A percentile compares a stretch with the other conserved stretches of the same genome.
phyloP scores from a whole-genome alignment of 1,140 invertebrate species.

The Pararge aegeria region DNA sequence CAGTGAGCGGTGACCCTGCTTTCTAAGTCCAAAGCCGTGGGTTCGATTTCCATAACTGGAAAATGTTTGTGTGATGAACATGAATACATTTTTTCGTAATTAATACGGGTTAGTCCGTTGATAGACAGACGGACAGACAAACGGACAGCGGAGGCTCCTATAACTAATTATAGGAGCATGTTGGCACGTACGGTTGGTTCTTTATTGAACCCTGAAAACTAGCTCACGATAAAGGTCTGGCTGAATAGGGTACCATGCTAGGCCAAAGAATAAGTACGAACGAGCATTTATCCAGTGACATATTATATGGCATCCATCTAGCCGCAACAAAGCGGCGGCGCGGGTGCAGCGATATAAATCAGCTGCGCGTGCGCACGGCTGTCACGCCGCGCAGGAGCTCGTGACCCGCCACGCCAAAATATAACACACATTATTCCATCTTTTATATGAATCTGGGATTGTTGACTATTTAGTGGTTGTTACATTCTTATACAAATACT shows the following conservation, averaged over 20 bases:
- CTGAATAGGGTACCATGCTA: not conserved
- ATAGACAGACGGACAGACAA: no score
- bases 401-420: constrained; percentile 23
- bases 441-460: constrained; percentile 12
- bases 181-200: no score
- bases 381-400: constrained; percentile 36
- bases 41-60: no score
- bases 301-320: constrained; percentile 37
- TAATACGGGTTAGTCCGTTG: no score
- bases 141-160: no score
- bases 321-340: constrained; percentile 34
- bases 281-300: constrained; percentile 35
- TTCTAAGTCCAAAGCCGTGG: no score
- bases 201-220: no score
- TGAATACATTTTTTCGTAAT: no score
- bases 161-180: no score
- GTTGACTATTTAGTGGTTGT: not conserved
- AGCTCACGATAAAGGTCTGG: not conserved
- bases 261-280: constrained; percentile 24
- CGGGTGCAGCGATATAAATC: constrained; percentile 35
- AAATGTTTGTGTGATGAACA: no score
- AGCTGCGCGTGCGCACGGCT: constrained; percentile 36
- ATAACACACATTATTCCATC: constrained; percentile 19
- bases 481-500: not conserved
- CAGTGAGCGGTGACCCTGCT: no score